A percentile compares a stretch with the other conserved stretches of the same genome.
Conservation (phyloP, 2,113 vertebrate genomes). For the Eleginops maclovinus region DNA sequence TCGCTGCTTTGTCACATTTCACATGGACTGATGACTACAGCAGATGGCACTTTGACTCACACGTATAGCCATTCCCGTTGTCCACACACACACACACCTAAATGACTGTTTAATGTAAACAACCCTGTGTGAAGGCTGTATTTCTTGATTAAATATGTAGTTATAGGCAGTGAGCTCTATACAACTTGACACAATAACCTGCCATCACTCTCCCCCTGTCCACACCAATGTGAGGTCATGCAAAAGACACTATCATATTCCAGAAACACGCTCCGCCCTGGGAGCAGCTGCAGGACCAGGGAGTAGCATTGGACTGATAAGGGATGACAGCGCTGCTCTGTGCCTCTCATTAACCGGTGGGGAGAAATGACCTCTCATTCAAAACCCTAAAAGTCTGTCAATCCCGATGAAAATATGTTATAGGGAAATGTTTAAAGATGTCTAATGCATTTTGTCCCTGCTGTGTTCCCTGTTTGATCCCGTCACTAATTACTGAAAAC, state of each 20-base stretch:
- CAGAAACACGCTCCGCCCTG: slow-evolving; percentile 50
- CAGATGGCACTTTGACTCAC: slow-evolving; percentile 34
- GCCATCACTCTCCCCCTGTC: slow-evolving; percentile 13
- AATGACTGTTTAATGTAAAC: slow-evolving; percentile 5
- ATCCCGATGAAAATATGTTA: neutral
- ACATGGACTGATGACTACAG: slow-evolving; percentile 15
- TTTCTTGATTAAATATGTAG: slow-evolving; percentile 6
- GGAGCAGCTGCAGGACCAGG: slow-evolving; percentile 43
- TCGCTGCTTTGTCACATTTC: slow-evolving; percentile 17
- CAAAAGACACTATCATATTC: slow-evolving; percentile 5
- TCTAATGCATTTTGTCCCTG: neutral
- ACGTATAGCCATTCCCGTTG: neutral
- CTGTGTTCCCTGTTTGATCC: neutral
- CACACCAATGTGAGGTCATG: slow-evolving; percentile 48
- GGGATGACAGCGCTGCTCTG: slow-evolving; percentile 15
- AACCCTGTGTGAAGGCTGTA: slow-evolving; percentile 9
- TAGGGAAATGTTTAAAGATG: neutral
- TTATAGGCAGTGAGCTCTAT: neutral
- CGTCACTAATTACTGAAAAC: slow-evolving; percentile 4
- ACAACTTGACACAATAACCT: slow-evolving; percentile 28
- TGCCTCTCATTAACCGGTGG: neutral
- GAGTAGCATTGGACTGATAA: slow-evolving; percentile 40
- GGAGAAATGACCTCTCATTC: slow-evolving; percentile 10
- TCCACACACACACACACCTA: neutral
- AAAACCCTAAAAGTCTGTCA: slow-evolving; percentile 2